Evolutionary conservation across 2,888 invertebrate species (phyloP).

Genomic region (Punctoribates punctum): DNA sequence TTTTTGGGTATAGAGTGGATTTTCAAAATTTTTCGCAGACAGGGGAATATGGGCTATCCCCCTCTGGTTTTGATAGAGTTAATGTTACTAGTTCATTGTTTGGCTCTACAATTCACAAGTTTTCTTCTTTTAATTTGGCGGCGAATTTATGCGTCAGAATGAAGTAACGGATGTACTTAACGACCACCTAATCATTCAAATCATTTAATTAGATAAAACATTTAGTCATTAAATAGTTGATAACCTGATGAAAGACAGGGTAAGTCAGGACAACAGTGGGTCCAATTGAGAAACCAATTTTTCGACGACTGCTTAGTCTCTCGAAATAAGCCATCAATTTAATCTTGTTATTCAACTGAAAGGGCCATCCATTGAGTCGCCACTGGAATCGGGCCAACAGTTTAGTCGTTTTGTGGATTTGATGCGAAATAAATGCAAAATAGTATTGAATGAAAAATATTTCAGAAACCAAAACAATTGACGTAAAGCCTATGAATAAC

Average conservation of each 20-base stretch:
- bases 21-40: too few relatives aligned
- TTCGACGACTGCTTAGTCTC: not conserved
- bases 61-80: too few relatives aligned
- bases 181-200: too few relatives aligned
- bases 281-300: not conserved
- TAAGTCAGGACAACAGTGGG: not conserved
- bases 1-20: too few relatives aligned
- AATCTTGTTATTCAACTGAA: not conserved
- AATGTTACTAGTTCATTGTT: too few relatives aligned
- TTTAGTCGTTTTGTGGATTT: not conserved
- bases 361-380: not conserved
- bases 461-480: not conserved
- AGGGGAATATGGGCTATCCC: too few relatives aligned
- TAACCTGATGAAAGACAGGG: not conserved
- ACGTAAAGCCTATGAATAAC: not conserved
- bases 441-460: not conserved
- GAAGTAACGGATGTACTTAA: too few relatives aligned
- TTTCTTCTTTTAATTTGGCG: too few relatives aligned
- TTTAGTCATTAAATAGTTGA: too few relatives aligned
- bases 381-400: not conserved
- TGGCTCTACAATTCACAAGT: too few relatives aligned
- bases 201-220: too few relatives aligned
- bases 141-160: too few relatives aligned
- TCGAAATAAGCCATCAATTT: conserved; percentile 8
- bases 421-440: not conserved